Percentiles rank a stretch among this genome's conserved stretches.
phyloP scores from a whole-genome alignment of 2,797 vertebrate species.

The Platyrinchus mystaceus region DNA sequence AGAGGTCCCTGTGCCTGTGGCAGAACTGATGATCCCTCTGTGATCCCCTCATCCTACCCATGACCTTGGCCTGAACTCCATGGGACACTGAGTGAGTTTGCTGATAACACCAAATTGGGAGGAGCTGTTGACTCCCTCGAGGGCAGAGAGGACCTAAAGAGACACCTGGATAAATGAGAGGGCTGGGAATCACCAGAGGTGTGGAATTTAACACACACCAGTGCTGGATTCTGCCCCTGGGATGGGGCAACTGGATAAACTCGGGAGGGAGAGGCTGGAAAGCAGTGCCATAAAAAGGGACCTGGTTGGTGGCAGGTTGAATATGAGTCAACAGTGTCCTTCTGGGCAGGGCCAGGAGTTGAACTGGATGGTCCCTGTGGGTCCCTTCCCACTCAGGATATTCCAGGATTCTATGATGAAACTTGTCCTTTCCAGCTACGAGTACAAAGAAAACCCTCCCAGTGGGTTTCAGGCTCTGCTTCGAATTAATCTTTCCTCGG shows the following conservation, averaged over 20 bases:
- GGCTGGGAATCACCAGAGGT: background rate
- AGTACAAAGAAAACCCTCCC: background rate
- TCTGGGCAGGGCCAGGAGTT: background rate
- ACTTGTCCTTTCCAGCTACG: accelerated
- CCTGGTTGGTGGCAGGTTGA: background rate
- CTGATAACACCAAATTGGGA: background rate
- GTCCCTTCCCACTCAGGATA: background rate
- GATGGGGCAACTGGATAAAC: background rate
- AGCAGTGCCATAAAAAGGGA: background rate
- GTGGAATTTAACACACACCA: background rate
- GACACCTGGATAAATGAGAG: background rate
- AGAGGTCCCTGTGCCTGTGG: background rate
- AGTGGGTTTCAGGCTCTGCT: background rate
- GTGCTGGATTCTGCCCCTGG: background rate
- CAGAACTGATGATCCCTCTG: background rate
- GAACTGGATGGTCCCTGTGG: background rate
- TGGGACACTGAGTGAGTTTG: background rate
- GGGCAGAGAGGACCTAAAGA: background rate
- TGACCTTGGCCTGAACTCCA: background rate
- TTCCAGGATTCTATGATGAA: background rate
- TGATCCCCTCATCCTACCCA: background rate
- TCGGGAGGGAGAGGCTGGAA: background rate
- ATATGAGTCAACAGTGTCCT: background rate
- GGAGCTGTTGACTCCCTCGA: background rate
- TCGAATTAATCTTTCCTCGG: background rate